Conservation (phyloP, 2,797 vertebrate genomes). For the Sebastes kiyomatsui region DNA sequence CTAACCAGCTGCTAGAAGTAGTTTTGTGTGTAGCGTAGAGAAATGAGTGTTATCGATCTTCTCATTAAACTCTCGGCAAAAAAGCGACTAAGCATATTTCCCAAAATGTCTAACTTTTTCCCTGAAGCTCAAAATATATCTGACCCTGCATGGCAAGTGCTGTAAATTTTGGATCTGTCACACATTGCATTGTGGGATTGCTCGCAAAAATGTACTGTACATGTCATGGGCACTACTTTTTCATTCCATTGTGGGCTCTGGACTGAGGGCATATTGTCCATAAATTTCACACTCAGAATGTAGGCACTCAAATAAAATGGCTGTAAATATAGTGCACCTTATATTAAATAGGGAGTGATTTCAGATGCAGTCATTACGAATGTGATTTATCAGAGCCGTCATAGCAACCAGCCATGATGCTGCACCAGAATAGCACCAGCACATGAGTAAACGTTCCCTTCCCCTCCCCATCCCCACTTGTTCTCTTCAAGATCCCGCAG, state of each 20-base stretch:
- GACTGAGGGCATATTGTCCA: background rate
- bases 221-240: background rate
- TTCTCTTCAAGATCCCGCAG: conserved; percentile 91
- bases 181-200: background rate
- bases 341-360: conserved; percentile 18
- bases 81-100: background rate
- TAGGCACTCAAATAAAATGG: conserved; percentile 18
- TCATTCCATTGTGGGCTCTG: background rate
- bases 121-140: conserved; percentile 14
- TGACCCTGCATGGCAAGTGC: background rate
- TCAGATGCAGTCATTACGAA: conserved; percentile 16
- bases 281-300: conserved; percentile 4
- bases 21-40: background rate
- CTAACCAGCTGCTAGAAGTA: background rate
- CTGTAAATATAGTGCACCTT: conserved; percentile 9
- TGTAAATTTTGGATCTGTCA: background rate
- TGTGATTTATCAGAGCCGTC: conserved; percentile 23
- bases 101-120: background rate
- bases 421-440: conserved; percentile 24
- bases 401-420: conserved; percentile 20
- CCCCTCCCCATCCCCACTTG: conserved; percentile 15
- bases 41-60: background rate
- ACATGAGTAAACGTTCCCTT: conserved; percentile 29
- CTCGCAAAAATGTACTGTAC: background rate
- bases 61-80: background rate